Evolutionary conservation across 2,113 vertebrate genomes (phyloP).

Genomic region (Neoarius graeffei): DNA sequence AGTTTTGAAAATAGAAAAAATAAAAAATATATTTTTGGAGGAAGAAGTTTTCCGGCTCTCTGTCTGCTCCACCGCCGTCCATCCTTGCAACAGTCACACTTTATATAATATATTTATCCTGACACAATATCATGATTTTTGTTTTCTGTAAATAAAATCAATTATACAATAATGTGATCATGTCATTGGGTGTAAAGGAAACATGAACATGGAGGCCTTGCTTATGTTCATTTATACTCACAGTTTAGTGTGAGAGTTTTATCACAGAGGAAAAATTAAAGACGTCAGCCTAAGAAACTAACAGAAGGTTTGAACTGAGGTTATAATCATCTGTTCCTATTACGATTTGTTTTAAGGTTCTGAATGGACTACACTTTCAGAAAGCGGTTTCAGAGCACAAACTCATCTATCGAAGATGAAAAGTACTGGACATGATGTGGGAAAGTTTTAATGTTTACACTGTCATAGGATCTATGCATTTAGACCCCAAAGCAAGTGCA

Average conservation of each 20-base stretch:
- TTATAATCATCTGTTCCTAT: neutral
- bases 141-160: neutral
- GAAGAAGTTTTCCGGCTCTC: too few species aligned
- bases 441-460: neutral
- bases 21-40: too few species aligned
- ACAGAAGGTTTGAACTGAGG: neutral
- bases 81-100: too few species aligned
- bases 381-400: neutral
- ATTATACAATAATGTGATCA: neutral
- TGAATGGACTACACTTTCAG: neutral
- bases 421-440: neutral
- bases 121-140: neutral
- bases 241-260: neutral
- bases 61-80: too few species aligned
- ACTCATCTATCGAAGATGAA: neutral
- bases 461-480: too few species aligned
- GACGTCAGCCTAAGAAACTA: neutral
- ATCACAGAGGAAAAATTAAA: neutral
- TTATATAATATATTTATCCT: neutral
- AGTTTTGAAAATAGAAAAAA: too few species aligned
- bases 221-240: neutral
- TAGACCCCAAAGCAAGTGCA: too few species aligned
- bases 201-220: neutral
- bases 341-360: neutral
- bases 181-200: neutral